Percentiles rank a stretch among this genome's conserved stretches.
Conservation (phyloP, 2,888 invertebrate genomes). For the Drosophila incognita region DNA sequence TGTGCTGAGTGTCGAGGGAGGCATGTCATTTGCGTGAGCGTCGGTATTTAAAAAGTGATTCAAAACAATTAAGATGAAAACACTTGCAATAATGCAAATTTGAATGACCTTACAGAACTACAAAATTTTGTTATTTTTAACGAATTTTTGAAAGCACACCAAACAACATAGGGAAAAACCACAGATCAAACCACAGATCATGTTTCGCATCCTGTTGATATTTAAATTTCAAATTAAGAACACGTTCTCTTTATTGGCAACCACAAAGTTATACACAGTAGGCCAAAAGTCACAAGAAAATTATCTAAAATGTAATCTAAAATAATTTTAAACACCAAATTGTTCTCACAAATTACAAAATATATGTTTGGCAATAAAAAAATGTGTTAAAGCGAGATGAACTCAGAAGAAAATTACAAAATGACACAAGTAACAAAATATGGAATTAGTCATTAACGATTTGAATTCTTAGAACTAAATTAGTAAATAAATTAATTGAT, state of each 20-base stretch:
- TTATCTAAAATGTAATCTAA: neutral
- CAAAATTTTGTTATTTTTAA: constrained; percentile 13
- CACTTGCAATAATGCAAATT: constrained; percentile 31
- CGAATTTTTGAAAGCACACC: constrained; percentile 8
- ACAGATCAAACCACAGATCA: neutral
- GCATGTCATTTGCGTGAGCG: constrained; percentile 39
- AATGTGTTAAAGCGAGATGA: neutral
- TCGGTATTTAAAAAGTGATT: constrained; percentile 51
- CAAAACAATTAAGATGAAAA: constrained; percentile 59
- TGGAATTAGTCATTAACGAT: constrained; percentile 20
- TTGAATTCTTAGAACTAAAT: constrained; percentile 20
- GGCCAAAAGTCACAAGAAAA: neutral
- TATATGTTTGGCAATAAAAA: neutral
- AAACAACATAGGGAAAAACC: constrained; percentile 24
- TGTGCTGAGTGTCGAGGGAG: constrained; percentile 17
- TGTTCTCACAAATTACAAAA: constrained; percentile 1
- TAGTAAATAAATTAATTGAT: neutral
- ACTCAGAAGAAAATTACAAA: neutral
- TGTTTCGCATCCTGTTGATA: constrained; percentile 35
- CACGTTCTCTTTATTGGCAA: constrained; percentile 13
- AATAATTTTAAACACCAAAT: neutral
- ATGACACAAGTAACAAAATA: constrained; percentile 3
- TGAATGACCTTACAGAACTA: constrained; percentile 38
- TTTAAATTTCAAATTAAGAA: constrained; percentile 29
- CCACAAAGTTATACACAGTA: constrained; percentile 29